Evolutionary conservation across 1,140 invertebrate genomes (phyloP), one percentile per base, ranked within the genome.

Genomic region (Hormaphis cornu): DNA sequence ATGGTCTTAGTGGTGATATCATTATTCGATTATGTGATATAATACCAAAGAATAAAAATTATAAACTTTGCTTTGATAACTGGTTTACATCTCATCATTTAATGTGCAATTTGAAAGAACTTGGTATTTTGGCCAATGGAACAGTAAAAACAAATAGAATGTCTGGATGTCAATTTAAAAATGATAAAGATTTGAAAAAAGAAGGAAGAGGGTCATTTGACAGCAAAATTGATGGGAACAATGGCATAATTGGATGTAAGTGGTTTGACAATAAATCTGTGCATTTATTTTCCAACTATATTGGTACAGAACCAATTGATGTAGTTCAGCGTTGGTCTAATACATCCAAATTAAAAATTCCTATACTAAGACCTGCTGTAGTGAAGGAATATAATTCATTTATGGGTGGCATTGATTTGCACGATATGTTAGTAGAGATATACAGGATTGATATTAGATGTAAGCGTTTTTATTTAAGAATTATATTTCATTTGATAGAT

Each of bases 21-120:
- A 71, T 73, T 14, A 16, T 73, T 14, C 8, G 42, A 14, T 56
- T 73, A 42, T 40, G 7, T 40, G 26, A 5, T 7, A 46, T 42
- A 56, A 42, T 46, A 33, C 48, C 58, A 1, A 58, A 56, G 42
- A 14, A n/a, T n/a, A n/a, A n/a, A n/a, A n/a, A n/a, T n/a, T n/a
- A n/a, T n/a, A n/a, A n/a, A n/a, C n/a, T n/a, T 54, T 35, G 16
- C 35, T 26, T 71, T 71, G 72, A 73, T 44, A 73, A 73, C 37
- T 69, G 40, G 56, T 72, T 73, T 33, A 72, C 69, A 4, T 71
- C 69, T 1, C 56, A 71, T 35, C 22, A 30, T 42, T 56, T 73
- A 22, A 35, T 71, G 10, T 22, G 46, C 12, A 16, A 40, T 12
- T 33, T 72, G 26, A 70, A 69, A 53, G 42, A 37, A 24, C n/a